Evolutionary conservation across 2,113 vertebrate genomes (phyloP), one percentile per base, ranked within the genome.

Genomic region (Mus musculus): DNA sequence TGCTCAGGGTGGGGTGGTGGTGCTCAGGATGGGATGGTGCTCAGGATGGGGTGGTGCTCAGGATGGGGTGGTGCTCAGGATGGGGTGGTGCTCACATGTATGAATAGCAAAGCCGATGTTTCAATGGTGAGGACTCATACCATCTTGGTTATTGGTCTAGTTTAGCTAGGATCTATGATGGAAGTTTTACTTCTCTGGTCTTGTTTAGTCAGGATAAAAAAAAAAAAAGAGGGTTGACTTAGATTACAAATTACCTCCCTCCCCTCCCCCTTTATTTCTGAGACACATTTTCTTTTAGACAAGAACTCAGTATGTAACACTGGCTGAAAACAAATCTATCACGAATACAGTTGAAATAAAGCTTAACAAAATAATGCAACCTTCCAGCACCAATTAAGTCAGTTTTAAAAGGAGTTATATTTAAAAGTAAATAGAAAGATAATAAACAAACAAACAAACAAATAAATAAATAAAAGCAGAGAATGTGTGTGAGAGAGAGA

Each of bases 341-440:
- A 93, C 26, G 73, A 78, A 22, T 81, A 76, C 56, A 30, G 20
- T 65, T 28, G 56, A 94, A 85, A 91, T 6, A 26, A 95, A 92
- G 49, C 36, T 69, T 52, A 92, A 56, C 3, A 61, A 69, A 75
- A 87, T 81, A 72, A 78, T 59, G 52, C 7, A 77, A 75, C 6
- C 10, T 90, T 30, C 28, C 2, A 65, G 16, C n/a, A 65, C 16
- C 1, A 87, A n/a, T 67, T 24, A 88, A 9, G 77, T 81, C 76
- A 17, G 13, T 52, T 65, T 90, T 73, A 84, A 73, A 78, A 10
- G 67, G 11, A 39, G 0, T 1, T n/a, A 24, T 88, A 42, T 94
- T 89, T 94, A 69, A 96, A 65, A n/a, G 71, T 14, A 71, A 36
- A 65, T 12, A 65, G 9, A 10, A 10, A 28, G 8, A 24, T 67